Evolutionary conservation across 35 echinoderm and acorn worm genomes (phyloP), one percentile per base, ranked within the genome.

Genomic region (Chiridota heheva): DNA sequence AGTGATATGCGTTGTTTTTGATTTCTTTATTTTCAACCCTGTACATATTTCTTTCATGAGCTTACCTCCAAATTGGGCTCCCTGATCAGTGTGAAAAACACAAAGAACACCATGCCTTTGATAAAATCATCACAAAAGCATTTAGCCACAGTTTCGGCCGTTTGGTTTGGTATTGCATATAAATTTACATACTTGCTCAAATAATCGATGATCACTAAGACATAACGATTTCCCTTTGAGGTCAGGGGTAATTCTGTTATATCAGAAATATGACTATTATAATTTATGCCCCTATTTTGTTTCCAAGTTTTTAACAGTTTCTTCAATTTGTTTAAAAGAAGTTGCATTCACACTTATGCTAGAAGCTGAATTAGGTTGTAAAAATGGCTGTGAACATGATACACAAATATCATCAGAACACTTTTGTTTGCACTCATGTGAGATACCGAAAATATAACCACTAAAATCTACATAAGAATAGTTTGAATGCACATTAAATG

Each of bases 111-210:
- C 67, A 39, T 71, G 67, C 27, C 30, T 13, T 30, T 30, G 7
- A 7, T 18, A 37, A n/a, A n/a, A n/a, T n/a, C n/a, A n/a, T 34
- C 39, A 42, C 15, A 71, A 7, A 71, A 6, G 40, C 67, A 71
- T 38, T 39, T 31, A 12, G 67, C 67, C 7, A 71, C 67, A 71
- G 67, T 71, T 8, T 31, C 35, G 6, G 67, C 67, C 27, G 6
- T 71, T 39, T 71, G 67, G 30, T 71, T 39, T 5, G 67, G 39
- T 15, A 71, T 42, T 34, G 67, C 67, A 71, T 71, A 71, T 7
- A 71, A 39, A 27, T 71, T 71, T 71, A 71, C 67, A 39, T 71
- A 71, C 39, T 71, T 71, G 39, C 6, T 71, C 13, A 38, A 71
- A 71, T 71, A 30, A 71, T 71, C 67, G 4, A 42, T 42, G 39